Conservation (phyloP, 2,888 invertebrate species). For the Microdon myrmicae region DNA sequence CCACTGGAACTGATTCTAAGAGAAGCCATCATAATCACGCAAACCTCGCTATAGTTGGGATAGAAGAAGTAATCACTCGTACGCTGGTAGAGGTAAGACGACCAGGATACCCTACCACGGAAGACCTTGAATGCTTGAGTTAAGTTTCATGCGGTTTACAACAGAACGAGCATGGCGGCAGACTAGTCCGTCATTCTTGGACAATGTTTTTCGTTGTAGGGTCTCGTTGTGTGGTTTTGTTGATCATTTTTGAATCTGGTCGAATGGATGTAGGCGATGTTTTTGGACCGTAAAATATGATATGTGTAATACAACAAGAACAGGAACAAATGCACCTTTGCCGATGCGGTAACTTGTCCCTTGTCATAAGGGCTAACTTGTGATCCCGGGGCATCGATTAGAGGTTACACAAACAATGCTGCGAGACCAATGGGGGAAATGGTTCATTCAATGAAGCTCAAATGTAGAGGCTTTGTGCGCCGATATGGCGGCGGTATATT, state of each 20-base stretch:
- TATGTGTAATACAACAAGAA: conserved; percentile 32
- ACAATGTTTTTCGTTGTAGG: conserved; percentile 27
- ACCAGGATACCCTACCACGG: conserved; percentile 21
- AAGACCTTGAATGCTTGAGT: conserved; percentile 52
- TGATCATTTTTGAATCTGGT: neutral
- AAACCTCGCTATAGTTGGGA: conserved; percentile 22
- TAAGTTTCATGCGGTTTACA: conserved; percentile 50
- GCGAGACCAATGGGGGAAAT: no score
- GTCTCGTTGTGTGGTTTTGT: conserved; percentile 13
- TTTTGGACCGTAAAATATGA: conserved; percentile 46
- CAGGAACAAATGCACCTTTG: no score
- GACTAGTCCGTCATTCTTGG: conserved; percentile 31
- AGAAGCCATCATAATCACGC: conserved; percentile 30
- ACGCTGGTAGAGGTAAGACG: conserved; percentile 2
- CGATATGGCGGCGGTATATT: no score
- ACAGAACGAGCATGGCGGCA: conserved; percentile 30
- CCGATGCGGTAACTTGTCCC: no score
- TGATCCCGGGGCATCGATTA: no score
- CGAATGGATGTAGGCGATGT: conserved; percentile 15
- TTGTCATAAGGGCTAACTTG: no score
- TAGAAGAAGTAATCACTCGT: conserved; percentile 4
- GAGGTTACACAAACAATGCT: no score
- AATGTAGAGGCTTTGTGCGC: no score
- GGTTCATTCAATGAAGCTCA: no score
- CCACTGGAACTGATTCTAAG: conserved; percentile 33